A percentile compares a stretch with the other conserved stretches of the same genome.
Conservation (phyloP, 92 coral and sea anemone species). For the Paramuricea clavata region DNA sequence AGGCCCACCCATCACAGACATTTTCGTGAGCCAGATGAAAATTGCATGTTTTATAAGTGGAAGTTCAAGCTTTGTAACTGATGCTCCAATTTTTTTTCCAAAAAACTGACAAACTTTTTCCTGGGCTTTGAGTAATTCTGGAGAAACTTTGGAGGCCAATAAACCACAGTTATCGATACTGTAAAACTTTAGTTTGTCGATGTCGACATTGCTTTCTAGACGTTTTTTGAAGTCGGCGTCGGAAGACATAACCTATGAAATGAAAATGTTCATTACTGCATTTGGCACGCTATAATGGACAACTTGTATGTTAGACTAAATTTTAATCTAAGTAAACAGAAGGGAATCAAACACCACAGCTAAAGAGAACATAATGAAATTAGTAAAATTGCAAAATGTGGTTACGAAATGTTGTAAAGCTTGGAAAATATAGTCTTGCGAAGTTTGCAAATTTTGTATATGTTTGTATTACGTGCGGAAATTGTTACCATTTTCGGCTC, state of each 20-base stretch:
- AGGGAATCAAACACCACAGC: too few species aligned
- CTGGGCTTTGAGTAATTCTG: conserved; percentile 81
- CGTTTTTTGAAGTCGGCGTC: conserved; percentile 70
- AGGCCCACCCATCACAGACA: conserved; percentile 85
- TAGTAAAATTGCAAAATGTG: too few species aligned
- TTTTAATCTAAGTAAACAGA: too few species aligned
- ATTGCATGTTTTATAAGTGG: conserved; percentile 84
- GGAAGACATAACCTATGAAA: conserved; percentile 83
- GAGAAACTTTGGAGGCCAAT: conserved; percentile 76
- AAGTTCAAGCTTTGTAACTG: conserved; percentile 74
- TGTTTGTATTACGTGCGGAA: too few species aligned
- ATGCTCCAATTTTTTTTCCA: conserved; percentile 70
- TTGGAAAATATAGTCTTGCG: too few species aligned
- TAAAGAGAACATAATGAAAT: too few species aligned
- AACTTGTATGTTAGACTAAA: too few species aligned
- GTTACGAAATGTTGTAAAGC: too few species aligned
- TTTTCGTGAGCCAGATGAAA: conserved; percentile 91
- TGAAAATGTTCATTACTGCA: not conserved
- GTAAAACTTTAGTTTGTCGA: conserved; percentile 75
- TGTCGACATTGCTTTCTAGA: conserved; percentile 72
- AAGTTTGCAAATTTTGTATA: too few species aligned
- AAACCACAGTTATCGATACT: conserved; percentile 79
- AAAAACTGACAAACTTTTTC: conserved; percentile 76
- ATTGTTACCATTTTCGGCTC: too few species aligned
- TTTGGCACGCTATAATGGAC: too few species aligned